phyloP scores from a whole-genome alignment of 2,113 vertebrate species.

The Okapia johnstoni region DNA sequence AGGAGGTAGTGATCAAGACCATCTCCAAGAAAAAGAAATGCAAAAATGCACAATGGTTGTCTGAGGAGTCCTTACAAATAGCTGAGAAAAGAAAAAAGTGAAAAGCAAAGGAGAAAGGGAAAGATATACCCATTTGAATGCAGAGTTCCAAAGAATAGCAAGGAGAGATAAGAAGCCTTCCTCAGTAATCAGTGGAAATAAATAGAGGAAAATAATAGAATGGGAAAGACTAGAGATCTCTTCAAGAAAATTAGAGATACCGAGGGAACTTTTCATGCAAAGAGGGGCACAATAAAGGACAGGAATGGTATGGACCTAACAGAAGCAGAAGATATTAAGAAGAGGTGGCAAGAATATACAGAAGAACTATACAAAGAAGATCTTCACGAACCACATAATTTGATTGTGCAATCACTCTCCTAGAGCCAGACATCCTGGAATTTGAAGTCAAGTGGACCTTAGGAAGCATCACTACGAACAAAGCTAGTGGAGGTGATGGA shows the following conservation, averaged over 20 bases:
- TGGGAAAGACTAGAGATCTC: neutral
- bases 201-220: neutral
- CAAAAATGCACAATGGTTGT: neutral
- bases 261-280: neutral
- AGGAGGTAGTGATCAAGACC: neutral
- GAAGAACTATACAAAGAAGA: neutral
- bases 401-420: neutral
- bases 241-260: neutral
- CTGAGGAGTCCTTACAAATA: neutral
- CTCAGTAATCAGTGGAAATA: neutral
- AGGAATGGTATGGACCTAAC: neutral
- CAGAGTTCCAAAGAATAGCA: neutral
- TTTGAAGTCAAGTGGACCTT: neutral
- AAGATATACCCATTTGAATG: neutral
- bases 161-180: neutral
- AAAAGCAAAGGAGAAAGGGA: neutral
- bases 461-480: neutral
- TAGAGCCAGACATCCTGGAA: neutral
- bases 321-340: neutral
- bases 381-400: fast-evolving
- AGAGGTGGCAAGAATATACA: neutral
- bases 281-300: neutral
- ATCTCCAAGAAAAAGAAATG: neutral
- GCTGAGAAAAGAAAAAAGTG: neutral
- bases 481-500: neutral